A percentile compares a stretch with the other conserved stretches of the same genome.
phyloP scores from a whole-genome alignment of 2,797 vertebrate genomes.

The Euthynnus affinis region DNA sequence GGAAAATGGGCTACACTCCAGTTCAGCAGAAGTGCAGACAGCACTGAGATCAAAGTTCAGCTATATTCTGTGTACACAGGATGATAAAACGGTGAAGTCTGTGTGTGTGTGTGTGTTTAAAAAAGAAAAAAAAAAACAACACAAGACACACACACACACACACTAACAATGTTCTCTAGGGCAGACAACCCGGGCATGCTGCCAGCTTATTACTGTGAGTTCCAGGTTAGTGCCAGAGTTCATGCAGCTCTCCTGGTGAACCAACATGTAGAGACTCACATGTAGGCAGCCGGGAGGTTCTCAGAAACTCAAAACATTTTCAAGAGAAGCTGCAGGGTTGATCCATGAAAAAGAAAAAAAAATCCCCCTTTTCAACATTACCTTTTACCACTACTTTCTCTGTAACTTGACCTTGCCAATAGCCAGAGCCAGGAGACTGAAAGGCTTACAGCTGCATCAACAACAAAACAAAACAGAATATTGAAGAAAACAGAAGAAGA shows the following conservation, averaged over 20 bases:
- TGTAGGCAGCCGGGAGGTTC: constrained; percentile 67
- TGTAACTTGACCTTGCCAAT: constrained; percentile 55
- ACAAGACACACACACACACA: constrained; percentile 17
- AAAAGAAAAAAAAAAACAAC: neutral
- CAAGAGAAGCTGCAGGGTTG: constrained; percentile 62
- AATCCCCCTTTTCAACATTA: constrained; percentile 30
- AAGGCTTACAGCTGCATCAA: constrained; percentile 56
- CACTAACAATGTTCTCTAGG: constrained; percentile 69
- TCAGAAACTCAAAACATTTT: constrained; percentile 74
- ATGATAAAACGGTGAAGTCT: constrained; percentile 69
- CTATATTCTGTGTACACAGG: constrained; percentile 76
- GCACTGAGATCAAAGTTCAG: constrained; percentile 78
- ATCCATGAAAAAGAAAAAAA: constrained; percentile 32
- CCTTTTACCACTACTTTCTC: constrained; percentile 50
- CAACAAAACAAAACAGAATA: constrained; percentile 35
- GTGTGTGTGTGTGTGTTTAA: constrained; percentile 26
- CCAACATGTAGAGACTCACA: constrained; percentile 65
- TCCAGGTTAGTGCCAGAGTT: constrained; percentile 79
- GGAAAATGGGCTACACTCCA: constrained; percentile 72
- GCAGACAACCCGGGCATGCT: constrained; percentile 72
- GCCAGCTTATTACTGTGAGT: constrained; percentile 79
- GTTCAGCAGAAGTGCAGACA: constrained; percentile 76
- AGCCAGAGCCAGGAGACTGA: constrained; percentile 38
- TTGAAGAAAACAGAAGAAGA: constrained; percentile 17
- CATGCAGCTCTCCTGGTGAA: constrained; percentile 70